Base-by-base conservation (phyloP, 92 coral and sea anemone genomes). In the Anthopleura xanthogrammica region DNA sequence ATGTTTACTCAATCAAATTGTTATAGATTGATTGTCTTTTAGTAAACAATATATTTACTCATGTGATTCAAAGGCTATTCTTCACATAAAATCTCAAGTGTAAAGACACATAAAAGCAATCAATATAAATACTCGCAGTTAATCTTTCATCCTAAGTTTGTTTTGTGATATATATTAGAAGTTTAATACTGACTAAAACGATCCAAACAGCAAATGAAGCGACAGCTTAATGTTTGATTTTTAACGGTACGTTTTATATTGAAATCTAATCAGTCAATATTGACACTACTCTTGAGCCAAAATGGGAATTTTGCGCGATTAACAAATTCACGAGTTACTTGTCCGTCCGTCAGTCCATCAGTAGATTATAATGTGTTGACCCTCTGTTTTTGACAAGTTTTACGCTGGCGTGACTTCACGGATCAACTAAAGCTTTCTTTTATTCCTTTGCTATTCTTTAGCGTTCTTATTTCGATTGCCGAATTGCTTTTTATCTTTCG, bases 11-110 rank as follows among this genome's bases (percentile, higher is more conserved):
- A 86, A 80, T 91, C 77, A 86, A 77, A 80, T 83, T 89, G 93
- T 87, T 87, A 87, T 88, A 91, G 93, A 89, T 85, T 91, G 92
- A 94, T 94, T 81, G 88, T 82, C 83, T 94, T 86, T 82, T 66
- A 83, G 93, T 92, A 94, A 93, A 89, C 95, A 94, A 87, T 89
- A 90, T 89, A 84, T 82, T 88, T 57, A 83, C 79, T 60, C 77
- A 42, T 72, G 20, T 64, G 5, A 64, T 29, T 20, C 70, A 7
- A 7, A 23, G 7, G 9, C 70, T 14, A 20, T 62, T 62, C 70
- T 20, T 20, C 39, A 20, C 24, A 20, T 0, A 68, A 29, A 36
- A 20, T 20, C 36, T n/a, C 46, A 68, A 17, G 74, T 3, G 19
- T 7, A 64, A 68, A 68, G 36, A 2, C 16, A 29, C 20, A 5